A percentile compares a stretch with the other conserved stretches of the same genome.
Evolutionary conservation across 2,797 vertebrate species (phyloP).

Genomic region (Crypturellus tataupa): DNA sequence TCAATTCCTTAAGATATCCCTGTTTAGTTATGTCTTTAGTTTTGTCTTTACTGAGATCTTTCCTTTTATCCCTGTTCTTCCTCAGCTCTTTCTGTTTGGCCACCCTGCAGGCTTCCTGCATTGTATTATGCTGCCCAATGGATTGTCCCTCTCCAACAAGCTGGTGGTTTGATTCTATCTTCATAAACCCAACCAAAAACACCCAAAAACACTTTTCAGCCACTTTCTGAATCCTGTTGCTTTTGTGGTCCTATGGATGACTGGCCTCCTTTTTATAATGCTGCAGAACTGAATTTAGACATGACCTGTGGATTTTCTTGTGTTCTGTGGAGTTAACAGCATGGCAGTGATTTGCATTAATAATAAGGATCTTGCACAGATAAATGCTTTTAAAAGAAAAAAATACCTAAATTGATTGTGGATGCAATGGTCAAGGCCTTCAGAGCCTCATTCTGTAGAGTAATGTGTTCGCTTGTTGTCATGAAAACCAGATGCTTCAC

Average conservation of each 20-base stretch:
- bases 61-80: not conserved
- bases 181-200: not conserved
- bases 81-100: not conserved
- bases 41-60: not conserved
- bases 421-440: slow-evolving; percentile 89
- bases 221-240: not conserved
- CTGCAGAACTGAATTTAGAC: not conserved
- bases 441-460: slow-evolving; percentile 92
- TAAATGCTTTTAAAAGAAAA: not conserved
- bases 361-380: not conserved
- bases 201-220: not conserved
- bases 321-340: not conserved
- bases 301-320: fast-evolving
- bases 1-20: not conserved
- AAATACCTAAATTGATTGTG: slow-evolving; percentile 86
- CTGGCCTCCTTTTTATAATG: not conserved
- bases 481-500: slow-evolving; percentile 90
- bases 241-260: not conserved
- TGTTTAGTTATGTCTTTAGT: not conserved
- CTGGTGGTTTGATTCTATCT: not conserved
- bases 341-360: not conserved
- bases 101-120: not conserved
- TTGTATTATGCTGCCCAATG: not conserved
- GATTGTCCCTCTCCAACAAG: not conserved
- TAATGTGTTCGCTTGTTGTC: slow-evolving; percentile 88